These are phyloP conservation scores for Chondrilla cf. caribensis DNA, from an alignment of 37 sponge, comb jelly and placozoan genomes.

Conservation along the genomic window DNA sequence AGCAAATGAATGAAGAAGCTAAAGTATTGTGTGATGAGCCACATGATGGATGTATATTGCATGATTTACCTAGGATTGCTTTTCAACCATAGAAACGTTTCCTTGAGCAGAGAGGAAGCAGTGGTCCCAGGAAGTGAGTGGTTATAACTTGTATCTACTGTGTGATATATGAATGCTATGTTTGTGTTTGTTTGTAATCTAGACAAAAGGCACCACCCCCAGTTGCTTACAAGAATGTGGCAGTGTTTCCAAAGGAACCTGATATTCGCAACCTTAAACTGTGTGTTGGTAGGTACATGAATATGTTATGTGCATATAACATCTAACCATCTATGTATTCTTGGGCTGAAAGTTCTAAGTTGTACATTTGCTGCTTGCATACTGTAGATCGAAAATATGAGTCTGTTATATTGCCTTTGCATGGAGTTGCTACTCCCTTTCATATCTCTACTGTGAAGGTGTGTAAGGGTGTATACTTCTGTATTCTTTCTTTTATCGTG, in stretches of 20 bases:
- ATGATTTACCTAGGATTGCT: too few relatives aligned
- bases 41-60: background rate
- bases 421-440: slow-evolving; percentile 86
- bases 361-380: background rate
- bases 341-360: background rate
- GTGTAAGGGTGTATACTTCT: background rate
- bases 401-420: slow-evolving; percentile 82
- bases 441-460: slow-evolving; percentile 96
- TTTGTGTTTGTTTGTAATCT: background rate
- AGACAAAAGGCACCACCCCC: slow-evolving; percentile 62
- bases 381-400: slow-evolving; percentile 80
- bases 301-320: too few relatives aligned
- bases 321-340: background rate
- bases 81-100: background rate
- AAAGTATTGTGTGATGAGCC: slow-evolving; percentile 46
- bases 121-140: slow-evolving; percentile 2
- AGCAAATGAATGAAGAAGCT: slow-evolving; percentile 88
- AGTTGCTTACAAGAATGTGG: slow-evolving; percentile 84
- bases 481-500: too few relatives aligned
- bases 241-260: slow-evolving; percentile 81
- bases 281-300: slow-evolving; percentile 74
- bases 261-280: slow-evolving; percentile 83
- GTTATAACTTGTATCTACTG: background rate
- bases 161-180: background rate
- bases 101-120: background rate